Percentiles rank a stretch among this genome's conserved stretches.
Evolutionary conservation across 1,140 invertebrate genomes (phyloP).

Genomic region (Mizuhopecten yessoensis): DNA sequence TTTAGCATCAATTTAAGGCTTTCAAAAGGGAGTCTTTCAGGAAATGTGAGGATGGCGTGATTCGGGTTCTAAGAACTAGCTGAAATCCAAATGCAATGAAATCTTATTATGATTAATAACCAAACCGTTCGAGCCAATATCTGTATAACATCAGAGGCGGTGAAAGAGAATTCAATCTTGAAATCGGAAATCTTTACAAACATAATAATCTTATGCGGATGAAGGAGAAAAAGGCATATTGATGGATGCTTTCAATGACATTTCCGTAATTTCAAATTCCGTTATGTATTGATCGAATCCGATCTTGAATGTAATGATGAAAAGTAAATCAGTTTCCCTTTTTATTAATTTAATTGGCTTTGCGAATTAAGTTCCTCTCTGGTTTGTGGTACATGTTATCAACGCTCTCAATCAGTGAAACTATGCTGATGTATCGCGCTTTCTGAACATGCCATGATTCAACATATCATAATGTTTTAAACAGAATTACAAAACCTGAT

Average conservation of each 20-base stretch:
- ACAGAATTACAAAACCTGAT: not conserved
- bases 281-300: not conserved
- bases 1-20: too few species aligned
- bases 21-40: too few species aligned
- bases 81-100: not conserved
- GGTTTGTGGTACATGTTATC: not conserved
- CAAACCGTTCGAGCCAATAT: not conserved
- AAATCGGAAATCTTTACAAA: constrained; percentile 38
- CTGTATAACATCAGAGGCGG: not conserved
- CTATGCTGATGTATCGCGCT: not conserved
- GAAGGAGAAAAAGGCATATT: not conserved
- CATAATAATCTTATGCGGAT: constrained; percentile 24
- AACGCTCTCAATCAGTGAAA: not conserved
- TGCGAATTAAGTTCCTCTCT: not conserved
- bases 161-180: not conserved
- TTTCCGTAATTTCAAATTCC: not conserved
- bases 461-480: not conserved
- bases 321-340: not conserved
- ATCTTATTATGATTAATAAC: constrained; percentile 1
- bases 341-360: constrained; percentile 3
- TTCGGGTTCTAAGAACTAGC: too few species aligned
- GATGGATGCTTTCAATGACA: not conserved
- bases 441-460: not conserved
- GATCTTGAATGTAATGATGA: constrained; percentile 17
- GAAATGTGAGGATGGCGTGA: too few species aligned